Evolutionary conservation across 2,888 invertebrate species (phyloP).

Genomic region (Aleiodes leptofemur): DNA sequence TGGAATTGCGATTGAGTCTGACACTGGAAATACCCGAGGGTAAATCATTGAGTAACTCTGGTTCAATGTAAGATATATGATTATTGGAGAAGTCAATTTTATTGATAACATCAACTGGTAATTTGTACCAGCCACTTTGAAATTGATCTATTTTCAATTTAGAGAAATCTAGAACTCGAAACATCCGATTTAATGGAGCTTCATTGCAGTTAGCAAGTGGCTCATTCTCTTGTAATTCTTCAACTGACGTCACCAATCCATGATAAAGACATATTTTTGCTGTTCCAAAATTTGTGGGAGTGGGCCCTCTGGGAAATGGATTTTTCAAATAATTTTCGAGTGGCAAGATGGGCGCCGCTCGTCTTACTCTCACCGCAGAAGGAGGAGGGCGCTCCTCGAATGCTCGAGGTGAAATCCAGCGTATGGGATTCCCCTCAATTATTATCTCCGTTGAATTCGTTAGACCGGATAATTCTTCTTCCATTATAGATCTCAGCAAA

Average conservation of each 20-base stretch:
- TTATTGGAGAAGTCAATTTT: conserved; percentile 60
- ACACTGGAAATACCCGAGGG: conserved; percentile 57
- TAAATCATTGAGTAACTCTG: conserved; percentile 44
- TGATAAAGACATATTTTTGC: conserved; percentile 57
- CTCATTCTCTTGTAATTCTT: conserved; percentile 46
- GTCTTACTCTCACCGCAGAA: conserved; percentile 20
- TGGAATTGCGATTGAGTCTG: conserved; percentile 57
- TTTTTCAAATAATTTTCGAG: no score
- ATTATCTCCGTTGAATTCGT: conserved; percentile 53
- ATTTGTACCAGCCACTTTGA: conserved; percentile 63
- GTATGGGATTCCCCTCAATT: conserved; percentile 56
- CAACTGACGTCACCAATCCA: conserved; percentile 52
- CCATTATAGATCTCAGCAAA: conserved; percentile 56
- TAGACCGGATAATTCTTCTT: conserved; percentile 61
- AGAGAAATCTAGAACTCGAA: conserved; percentile 50
- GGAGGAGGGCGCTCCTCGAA: conserved; percentile 57
- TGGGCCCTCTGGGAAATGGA: no score
- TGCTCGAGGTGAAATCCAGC: conserved; percentile 58
- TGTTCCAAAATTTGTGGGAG: conserved; percentile 17
- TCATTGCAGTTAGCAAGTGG: conserved; percentile 52
- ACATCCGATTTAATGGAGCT: conserved; percentile 43
- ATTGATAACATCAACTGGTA: conserved; percentile 51
- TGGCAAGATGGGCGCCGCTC: no score
- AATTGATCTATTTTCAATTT: conserved; percentile 58
- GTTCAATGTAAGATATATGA: conserved; percentile 60